These are phyloP conservation scores for Rhamnusium bicolor DNA, from an alignment of 2,888 invertebrate species.

Conservation along the genomic window DNA sequence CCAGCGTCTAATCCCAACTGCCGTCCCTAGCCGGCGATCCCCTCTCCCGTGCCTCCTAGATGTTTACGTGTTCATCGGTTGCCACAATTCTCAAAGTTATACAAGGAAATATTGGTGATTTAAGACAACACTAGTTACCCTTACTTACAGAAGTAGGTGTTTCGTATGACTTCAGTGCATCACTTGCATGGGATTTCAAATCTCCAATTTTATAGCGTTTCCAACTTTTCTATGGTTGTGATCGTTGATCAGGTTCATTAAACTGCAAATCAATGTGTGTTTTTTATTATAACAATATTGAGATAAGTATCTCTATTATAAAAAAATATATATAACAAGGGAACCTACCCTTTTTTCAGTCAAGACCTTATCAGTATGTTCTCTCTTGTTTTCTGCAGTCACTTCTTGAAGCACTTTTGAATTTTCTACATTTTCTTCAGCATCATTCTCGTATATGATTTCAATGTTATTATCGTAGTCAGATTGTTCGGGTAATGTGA, in stretches of 20 bases:
- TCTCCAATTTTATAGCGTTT: not conserved
- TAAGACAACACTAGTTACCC: not conserved
- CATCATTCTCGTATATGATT: not conserved
- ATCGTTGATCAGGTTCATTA: not conserved
- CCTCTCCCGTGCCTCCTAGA: no score
- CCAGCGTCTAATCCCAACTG: no score
- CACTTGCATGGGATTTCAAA: not conserved
- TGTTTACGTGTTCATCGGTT: no score
- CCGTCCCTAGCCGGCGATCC: no score
- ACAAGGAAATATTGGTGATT: not conserved
- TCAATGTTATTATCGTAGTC: not conserved
- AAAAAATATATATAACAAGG: not conserved
- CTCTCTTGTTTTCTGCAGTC: not conserved
- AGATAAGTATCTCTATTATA: no score
- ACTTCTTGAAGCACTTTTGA: not conserved
- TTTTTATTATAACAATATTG: not conserved
- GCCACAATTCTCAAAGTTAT: not conserved
- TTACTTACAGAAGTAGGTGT: not conserved
- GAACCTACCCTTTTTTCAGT: not conserved
- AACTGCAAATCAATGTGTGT: conserved; percentile 3
- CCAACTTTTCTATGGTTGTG: not conserved
- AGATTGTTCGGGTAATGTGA: not conserved
- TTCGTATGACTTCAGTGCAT: not conserved
- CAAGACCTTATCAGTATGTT: not conserved
- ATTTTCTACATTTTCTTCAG: not conserved